Conservation (phyloP, 2,888 invertebrate species). For the Philhelius pedissequus region DNA sequence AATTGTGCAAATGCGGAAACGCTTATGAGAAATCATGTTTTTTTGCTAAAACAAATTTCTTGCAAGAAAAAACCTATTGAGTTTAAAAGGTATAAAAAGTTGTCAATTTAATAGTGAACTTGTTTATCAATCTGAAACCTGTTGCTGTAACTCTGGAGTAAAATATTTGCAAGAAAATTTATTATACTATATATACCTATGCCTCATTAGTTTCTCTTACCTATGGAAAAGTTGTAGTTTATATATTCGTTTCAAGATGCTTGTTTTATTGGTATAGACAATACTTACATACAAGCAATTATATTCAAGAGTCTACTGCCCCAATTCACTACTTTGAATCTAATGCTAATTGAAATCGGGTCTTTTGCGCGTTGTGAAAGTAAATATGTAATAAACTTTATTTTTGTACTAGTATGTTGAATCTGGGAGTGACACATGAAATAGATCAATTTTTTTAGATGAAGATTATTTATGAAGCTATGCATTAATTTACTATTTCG, state of each 20-base stretch:
- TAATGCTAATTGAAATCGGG: neutral
- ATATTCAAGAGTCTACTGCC: neutral
- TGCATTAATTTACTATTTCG: too few species aligned
- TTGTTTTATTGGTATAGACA: neutral
- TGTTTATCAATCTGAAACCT: neutral
- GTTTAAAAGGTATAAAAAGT: conserved; percentile 25
- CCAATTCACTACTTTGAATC: neutral
- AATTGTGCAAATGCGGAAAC: conserved; percentile 26
- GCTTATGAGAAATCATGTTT: neutral
- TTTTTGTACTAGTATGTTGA: neutral
- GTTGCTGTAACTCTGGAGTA: neutral
- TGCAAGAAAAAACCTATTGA: neutral
- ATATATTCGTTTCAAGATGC: neutral
- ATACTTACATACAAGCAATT: neutral
- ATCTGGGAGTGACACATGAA: neutral
- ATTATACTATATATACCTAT: neutral
- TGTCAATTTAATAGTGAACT: neutral
- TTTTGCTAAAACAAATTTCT: conserved; percentile 33
- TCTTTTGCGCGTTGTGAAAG: conserved; percentile 22
- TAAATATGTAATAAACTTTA: neutral
- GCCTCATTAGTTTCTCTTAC: neutral
- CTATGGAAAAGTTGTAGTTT: neutral
- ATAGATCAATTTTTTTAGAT: neutral
- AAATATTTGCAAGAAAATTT: neutral
- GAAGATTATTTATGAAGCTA: neutral